A percentile compares a stretch with the other conserved stretches of the same genome.
Evolutionary conservation across 1,140 invertebrate species (phyloP).

Genomic region (Trichogramma pretiosum): DNA sequence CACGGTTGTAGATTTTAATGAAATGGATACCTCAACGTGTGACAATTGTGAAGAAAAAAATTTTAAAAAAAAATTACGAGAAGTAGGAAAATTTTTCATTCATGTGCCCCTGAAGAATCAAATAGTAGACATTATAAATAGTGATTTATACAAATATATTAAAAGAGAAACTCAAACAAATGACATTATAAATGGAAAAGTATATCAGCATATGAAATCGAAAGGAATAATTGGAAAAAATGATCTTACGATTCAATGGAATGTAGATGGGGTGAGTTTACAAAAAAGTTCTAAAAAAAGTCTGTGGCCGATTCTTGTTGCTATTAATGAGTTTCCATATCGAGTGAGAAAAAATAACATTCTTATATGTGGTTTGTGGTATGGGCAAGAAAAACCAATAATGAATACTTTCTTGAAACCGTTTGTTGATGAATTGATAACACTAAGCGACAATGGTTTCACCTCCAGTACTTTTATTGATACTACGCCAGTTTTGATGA

Average conservation of each 20-base stretch:
- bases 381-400: slow-evolving; percentile 12
- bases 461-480: slow-evolving; percentile 5
- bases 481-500: slow-evolving; percentile 5
- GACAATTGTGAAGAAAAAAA: neutral
- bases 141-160: too few relatives aligned
- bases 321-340: slow-evolving; percentile 14
- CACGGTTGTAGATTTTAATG: too few relatives aligned
- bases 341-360: slow-evolving; percentile 7
- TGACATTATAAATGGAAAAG: slow-evolving; percentile 11
- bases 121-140: slow-evolving; percentile 11
- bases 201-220: too few relatives aligned
- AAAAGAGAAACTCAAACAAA: slow-evolving; percentile 1
- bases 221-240: slow-evolving; percentile 7
- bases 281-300: slow-evolving; percentile 18
- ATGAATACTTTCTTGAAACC: slow-evolving; percentile 16
- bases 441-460: slow-evolving; percentile 6
- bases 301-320: slow-evolving; percentile 14
- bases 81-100: slow-evolving; percentile 11
- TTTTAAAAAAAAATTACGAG: neutral
- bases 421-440: slow-evolving; percentile 10
- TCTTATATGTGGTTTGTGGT: slow-evolving; percentile 14
- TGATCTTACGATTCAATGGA: slow-evolving; percentile 22
- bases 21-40: too few relatives aligned
- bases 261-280: slow-evolving; percentile 18
- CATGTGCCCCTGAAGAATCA: slow-evolving; percentile 15